Evolutionary conservation across 1,140 invertebrate species (phyloP).

Genomic region (Conus betulinus): DNA sequence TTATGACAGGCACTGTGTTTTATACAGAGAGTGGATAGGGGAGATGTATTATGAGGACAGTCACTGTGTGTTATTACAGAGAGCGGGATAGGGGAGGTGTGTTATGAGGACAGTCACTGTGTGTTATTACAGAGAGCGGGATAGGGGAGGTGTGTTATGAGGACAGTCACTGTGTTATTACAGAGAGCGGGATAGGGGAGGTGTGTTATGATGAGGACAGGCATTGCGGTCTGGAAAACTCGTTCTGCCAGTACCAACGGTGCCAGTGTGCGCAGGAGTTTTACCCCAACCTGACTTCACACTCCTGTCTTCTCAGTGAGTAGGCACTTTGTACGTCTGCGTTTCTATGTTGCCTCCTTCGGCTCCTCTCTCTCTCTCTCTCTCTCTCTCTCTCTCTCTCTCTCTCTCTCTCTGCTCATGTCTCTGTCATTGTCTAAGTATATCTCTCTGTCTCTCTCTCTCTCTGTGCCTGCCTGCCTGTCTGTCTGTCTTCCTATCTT

Average conservation of each 20-base stretch:
- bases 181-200: constrained; percentile 17
- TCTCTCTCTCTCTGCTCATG: too few relatives aligned
- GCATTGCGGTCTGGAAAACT: constrained; percentile 10
- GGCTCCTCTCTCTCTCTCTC: not conserved
- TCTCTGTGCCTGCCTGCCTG: not conserved
- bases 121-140: too few relatives aligned
- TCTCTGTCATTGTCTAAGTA: too few relatives aligned
- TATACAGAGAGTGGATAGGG: too few relatives aligned
- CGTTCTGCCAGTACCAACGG: constrained; percentile 8
- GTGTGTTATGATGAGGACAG: constrained; percentile 22
- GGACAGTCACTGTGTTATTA: too few relatives aligned
- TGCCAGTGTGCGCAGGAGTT: constrained; percentile 11
- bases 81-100: too few relatives aligned
- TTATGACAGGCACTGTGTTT: too few relatives aligned
- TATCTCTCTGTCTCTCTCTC: too few relatives aligned
- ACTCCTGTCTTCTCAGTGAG: not conserved
- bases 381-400: not conserved
- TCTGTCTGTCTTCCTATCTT: not conserved
- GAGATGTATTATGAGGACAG: too few relatives aligned
- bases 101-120: too few relatives aligned
- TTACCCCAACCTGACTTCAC: not conserved
- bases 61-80: too few relatives aligned
- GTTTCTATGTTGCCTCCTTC: not conserved
- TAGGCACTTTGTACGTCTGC: not conserved
- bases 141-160: too few relatives aligned